These are phyloP conservation scores for Lasioglossum figueresi DNA, from an alignment of 2,888 invertebrate species.

Conservation along the genomic window DNA sequence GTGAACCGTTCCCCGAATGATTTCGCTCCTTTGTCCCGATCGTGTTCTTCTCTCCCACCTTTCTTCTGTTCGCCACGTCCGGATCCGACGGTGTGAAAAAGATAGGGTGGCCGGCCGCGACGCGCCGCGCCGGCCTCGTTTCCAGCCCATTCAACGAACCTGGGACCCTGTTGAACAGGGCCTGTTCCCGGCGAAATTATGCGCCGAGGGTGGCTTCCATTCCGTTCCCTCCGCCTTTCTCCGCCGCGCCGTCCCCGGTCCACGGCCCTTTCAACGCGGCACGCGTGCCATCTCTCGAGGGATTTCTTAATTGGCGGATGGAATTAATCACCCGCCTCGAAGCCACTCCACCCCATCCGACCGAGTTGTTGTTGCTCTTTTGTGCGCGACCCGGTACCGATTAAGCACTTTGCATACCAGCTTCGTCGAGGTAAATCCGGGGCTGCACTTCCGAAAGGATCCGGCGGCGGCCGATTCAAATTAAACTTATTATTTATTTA, in stretches of 20 bases:
- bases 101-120: slow-evolving; percentile 24
- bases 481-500: too few species aligned
- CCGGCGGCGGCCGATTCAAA: too few species aligned
- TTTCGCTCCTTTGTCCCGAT: slow-evolving; percentile 56
- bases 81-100: slow-evolving; percentile 28
- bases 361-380: slow-evolving; percentile 13
- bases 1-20: slow-evolving; percentile 60
- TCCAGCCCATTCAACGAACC: slow-evolving; percentile 36
- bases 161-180: too few species aligned
- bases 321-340: slow-evolving; percentile 38
- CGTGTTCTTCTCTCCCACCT: background rate
- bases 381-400: background rate
- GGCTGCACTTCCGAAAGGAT: too few species aligned
- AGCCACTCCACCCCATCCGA: background rate
- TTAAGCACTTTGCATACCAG: background rate
- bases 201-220: slow-evolving; percentile 28
- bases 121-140: slow-evolving; percentile 9
- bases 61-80: background rate
- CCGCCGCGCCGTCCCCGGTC: background rate
- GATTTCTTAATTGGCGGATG: slow-evolving; percentile 46
- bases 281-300: slow-evolving; percentile 20
- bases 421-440: background rate
- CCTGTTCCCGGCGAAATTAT: slow-evolving; percentile 17
- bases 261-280: slow-evolving; percentile 30
- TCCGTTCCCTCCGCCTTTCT: slow-evolving; percentile 16